Evolutionary conservation across 1,140 invertebrate genomes (phyloP).

Genomic region (Drosophila kohkoa): DNA sequence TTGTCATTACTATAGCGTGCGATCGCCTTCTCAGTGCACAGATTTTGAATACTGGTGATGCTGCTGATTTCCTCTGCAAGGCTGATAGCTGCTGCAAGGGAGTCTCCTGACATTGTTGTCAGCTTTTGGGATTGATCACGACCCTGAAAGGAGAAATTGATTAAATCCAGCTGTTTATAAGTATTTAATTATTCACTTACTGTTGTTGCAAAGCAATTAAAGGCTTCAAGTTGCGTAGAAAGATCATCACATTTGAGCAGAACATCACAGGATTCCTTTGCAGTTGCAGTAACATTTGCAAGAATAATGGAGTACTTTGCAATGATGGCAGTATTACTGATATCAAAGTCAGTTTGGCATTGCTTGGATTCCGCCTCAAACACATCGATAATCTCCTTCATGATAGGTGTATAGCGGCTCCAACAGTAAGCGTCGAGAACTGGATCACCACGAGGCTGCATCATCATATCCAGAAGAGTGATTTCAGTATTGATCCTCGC

Average conservation of each 20-base stretch:
- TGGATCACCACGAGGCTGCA: neutral
- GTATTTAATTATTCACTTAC: constrained; percentile 24
- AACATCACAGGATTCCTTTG: constrained; percentile 12
- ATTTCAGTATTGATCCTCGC: neutral
- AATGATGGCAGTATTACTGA: neutral
- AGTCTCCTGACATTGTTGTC: too few relatives aligned
- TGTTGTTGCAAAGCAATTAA: constrained; percentile 25
- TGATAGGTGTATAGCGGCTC: constrained; percentile 27
- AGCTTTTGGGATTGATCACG: neutral
- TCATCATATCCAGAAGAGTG: constrained; percentile 24
- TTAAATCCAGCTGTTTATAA: too few relatives aligned
- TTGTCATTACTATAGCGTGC: too few relatives aligned
- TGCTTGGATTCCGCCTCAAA: constrained; percentile 24
- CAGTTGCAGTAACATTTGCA: neutral
- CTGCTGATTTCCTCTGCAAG: too few relatives aligned
- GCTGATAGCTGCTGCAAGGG: too few relatives aligned
- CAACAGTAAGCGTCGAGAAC: constrained; percentile 42
- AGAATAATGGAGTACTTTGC: neutral
- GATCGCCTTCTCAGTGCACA: too few relatives aligned
- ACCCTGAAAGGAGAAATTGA: neutral
- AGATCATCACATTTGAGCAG: constrained; percentile 21
- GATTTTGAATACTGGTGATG: too few relatives aligned
- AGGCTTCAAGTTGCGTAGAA: neutral
- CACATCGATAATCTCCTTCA: constrained; percentile 16
- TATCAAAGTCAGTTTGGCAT: constrained; percentile 23